These are phyloP conservation scores for Harpalus rubripes DNA, from an alignment of 2,888 invertebrate species.

Conservation along the genomic window DNA sequence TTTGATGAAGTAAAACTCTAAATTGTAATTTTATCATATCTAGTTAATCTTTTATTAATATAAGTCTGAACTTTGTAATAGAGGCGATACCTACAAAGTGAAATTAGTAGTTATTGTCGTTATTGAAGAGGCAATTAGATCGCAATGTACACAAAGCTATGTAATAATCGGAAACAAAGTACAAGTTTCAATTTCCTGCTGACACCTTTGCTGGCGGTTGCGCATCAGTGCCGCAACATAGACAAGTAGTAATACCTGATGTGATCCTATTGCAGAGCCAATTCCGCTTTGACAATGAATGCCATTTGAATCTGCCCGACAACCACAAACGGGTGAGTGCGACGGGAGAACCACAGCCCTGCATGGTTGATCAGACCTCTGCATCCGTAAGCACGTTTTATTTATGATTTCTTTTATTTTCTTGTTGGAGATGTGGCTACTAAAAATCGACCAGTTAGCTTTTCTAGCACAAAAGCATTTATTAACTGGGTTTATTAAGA, in stretches of 20 bases:
- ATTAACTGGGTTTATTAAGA: no score
- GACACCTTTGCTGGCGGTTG: not conserved
- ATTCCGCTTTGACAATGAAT: slow-evolving; percentile 99
- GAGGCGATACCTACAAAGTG: not conserved
- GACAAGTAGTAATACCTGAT: slow-evolving; percentile 64
- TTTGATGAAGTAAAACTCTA: no score
- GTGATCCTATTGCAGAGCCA: slow-evolving; percentile 87
- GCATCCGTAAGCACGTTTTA: slow-evolving; percentile 81
- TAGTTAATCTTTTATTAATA: not conserved
- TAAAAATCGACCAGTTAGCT: no score
- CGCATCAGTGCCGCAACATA: slow-evolving; percentile 23
- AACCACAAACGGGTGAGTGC: slow-evolving; percentile 98
- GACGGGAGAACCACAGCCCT: slow-evolving; percentile 71
- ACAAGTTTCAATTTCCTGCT: slow-evolving; percentile 30
- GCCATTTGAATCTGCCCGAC: slow-evolving; percentile 97
- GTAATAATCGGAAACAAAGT: slow-evolving; percentile 50
- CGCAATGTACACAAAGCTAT: slow-evolving; percentile 25
- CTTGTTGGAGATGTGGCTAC: not conserved
- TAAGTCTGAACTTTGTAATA: not conserved
- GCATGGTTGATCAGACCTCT: slow-evolving; percentile 78
- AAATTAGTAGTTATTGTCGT: not conserved
- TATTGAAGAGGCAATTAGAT: slow-evolving; percentile 25
- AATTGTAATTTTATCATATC: not conserved
- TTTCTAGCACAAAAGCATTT: no score
- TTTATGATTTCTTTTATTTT: slow-evolving; percentile 68